phyloP scores from a whole-genome alignment of 1,140 invertebrate species.

The Choristoneura fumiferana region DNA sequence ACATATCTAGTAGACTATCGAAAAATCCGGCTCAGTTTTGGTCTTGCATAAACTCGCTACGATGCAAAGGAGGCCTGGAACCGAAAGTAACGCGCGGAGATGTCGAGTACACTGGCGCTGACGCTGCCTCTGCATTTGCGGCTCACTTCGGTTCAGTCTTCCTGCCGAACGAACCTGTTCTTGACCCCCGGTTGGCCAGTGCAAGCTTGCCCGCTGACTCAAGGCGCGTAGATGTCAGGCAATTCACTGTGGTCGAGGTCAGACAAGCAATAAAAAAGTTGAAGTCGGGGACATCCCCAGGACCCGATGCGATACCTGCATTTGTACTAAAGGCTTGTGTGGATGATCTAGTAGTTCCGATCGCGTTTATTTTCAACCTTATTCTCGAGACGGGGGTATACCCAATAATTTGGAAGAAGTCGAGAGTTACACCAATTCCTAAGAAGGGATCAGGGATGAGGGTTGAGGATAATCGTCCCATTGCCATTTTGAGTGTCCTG shows the following conservation, averaged over 20 bases:
- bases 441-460: not conserved
- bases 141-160: not conserved
- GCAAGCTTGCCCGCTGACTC: not conserved
- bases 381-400: not conserved
- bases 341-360: not conserved
- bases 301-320: not conserved
- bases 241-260: not conserved
- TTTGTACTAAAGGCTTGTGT: not conserved
- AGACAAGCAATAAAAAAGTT: not conserved
- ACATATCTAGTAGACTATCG: not conserved
- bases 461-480: conserved; percentile 1
- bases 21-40: not conserved
- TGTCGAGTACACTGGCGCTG: not conserved
- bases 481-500: not conserved
- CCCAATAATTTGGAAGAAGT: not conserved
- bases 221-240: not conserved
- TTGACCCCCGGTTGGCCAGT: not conserved
- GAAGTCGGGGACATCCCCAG: not conserved
- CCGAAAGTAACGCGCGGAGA: not conserved
- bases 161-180: not conserved
- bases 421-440: not conserved
- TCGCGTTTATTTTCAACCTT: not conserved
- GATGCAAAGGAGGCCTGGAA: not conserved
- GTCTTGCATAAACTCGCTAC: not conserved
- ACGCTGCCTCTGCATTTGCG: conserved; percentile 1